Evolutionary conservation across 2,113 vertebrate species (phyloP).

Genomic region (Crocuta crocuta): DNA sequence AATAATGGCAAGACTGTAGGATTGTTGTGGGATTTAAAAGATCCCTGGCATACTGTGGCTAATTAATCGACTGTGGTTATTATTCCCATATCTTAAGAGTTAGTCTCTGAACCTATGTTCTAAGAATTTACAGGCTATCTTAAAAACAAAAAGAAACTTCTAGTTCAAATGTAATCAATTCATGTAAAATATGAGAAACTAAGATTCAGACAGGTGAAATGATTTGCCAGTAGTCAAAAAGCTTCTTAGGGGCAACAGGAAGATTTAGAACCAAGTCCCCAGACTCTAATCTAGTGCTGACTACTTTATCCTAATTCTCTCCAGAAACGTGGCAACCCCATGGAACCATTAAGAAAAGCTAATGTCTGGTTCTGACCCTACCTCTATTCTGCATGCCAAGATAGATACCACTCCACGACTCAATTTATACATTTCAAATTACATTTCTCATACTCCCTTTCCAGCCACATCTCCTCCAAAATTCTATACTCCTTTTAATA

Average conservation of each 20-base stretch:
- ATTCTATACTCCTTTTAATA: background rate
- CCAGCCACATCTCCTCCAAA: background rate
- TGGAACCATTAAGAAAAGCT: background rate
- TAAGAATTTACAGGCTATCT: constrained; percentile 1
- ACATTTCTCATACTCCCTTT: background rate
- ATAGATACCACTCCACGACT: background rate
- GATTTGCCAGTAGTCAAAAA: constrained; percentile 1
- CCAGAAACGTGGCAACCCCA: background rate
- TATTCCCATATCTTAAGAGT: background rate
- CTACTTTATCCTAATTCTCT: background rate
- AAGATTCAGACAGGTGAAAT: background rate
- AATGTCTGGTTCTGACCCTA: background rate
- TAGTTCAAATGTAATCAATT: background rate
- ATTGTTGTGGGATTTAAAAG: background rate
- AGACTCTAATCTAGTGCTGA: background rate
- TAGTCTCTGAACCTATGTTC: background rate
- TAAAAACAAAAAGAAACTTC: background rate
- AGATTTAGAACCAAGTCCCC: background rate
- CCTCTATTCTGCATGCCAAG: background rate
- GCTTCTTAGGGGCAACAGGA: background rate
- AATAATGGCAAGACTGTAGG: background rate
- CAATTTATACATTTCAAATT: background rate
- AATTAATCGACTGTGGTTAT: background rate
- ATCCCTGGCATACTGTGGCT: background rate
- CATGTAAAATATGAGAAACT: background rate